These are phyloP conservation scores for Danio kyathit DNA, from an alignment of 2,797 vertebrate species.

Conservation along the genomic window DNA sequence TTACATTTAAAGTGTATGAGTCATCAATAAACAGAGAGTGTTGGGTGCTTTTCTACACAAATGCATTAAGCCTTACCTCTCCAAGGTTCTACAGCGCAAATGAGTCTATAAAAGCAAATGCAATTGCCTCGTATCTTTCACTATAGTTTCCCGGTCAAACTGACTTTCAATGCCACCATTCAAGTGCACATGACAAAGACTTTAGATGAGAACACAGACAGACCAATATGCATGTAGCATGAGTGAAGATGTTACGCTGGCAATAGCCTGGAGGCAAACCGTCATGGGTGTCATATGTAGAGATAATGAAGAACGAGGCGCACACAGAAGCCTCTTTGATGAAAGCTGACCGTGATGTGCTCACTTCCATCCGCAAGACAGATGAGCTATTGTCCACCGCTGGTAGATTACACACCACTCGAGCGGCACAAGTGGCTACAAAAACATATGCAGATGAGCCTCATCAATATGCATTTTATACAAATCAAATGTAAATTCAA, in stretches of 20 bases:
- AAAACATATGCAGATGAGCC: slow-evolving; percentile 45
- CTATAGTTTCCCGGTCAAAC: neutral
- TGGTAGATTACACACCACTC: slow-evolving; percentile 38
- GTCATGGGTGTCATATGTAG: slow-evolving; percentile 38
- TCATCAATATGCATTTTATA: slow-evolving; percentile 42
- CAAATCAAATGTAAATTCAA: slow-evolving; percentile 36
- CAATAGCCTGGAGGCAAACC: slow-evolving; percentile 36
- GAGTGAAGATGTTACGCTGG: slow-evolving; percentile 23
- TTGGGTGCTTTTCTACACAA: neutral
- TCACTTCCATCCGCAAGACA: slow-evolving; percentile 28
- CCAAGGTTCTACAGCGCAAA: neutral
- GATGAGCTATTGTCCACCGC: slow-evolving; percentile 40
- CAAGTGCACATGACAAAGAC: slow-evolving; percentile 14
- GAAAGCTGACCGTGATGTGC: slow-evolving; percentile 19
- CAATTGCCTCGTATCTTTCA: slow-evolving; percentile 2
- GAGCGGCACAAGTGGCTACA: slow-evolving; percentile 29
- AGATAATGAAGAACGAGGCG: slow-evolving; percentile 32
- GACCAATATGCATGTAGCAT: neutral
- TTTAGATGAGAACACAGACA: slow-evolving; percentile 2
- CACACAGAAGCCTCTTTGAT: slow-evolving; percentile 53
- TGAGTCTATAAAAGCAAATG: slow-evolving; percentile 7
- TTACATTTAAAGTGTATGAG: neutral
- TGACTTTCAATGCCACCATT: slow-evolving; percentile 10
- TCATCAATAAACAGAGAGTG: neutral
- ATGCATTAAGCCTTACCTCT: neutral